Base-by-base conservation (phyloP, 2,888 invertebrate genomes). In the Cephus pulcher region DNA sequence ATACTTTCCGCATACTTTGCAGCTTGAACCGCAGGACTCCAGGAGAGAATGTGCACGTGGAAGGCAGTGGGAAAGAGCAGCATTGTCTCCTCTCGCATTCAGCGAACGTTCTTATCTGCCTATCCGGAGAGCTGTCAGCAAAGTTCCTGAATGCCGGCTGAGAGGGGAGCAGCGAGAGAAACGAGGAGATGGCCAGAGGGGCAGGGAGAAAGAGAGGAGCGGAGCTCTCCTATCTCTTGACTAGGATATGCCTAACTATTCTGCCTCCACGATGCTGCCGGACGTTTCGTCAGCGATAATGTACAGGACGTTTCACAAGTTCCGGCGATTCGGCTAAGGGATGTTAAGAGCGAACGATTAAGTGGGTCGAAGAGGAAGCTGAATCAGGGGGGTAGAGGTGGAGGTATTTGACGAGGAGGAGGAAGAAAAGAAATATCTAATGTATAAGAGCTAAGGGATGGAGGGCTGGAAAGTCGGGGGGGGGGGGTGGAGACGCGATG, bases 121-220 rank as follows among this genome's bases (percentile, higher is more conserved):
- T 90, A 90, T 90, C 91, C 91, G 91, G 91, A 82, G 90, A 90
- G 91, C 91, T 91, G 91, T 91, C 91, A 91, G 86, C 91, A 89
- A 91, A 91, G 91, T 91, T 91, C 90, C 90, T 91, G 91, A 91
- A 91, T 91, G 90, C 89, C 83, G 86, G 83, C 82, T 84, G 84
- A 84, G 85, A 80, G 85, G 80, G 56, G 56, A 56, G 56, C 56
- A 56, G 34, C n/a, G 73, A n/a, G 34, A 75, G 73, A 74, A 32
- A 56, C 0, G 6, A 23, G 69, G 69, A 75, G 37, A 75, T 15
- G 75, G 75, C 73, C 73, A 70, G 37, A 75, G 80, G 33, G 73
- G 76, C n/a, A 34, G 73, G 76, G 75, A 77, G 73, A 78, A 6
- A 78, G 35, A 15, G 77, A 32, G 6, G 76, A 73, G 35, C n/a